A percentile compares a stretch with the other conserved stretches of the same genome.
phyloP scores from a whole-genome alignment of 2,888 invertebrate genomes.

The Coremacera marginata region DNA sequence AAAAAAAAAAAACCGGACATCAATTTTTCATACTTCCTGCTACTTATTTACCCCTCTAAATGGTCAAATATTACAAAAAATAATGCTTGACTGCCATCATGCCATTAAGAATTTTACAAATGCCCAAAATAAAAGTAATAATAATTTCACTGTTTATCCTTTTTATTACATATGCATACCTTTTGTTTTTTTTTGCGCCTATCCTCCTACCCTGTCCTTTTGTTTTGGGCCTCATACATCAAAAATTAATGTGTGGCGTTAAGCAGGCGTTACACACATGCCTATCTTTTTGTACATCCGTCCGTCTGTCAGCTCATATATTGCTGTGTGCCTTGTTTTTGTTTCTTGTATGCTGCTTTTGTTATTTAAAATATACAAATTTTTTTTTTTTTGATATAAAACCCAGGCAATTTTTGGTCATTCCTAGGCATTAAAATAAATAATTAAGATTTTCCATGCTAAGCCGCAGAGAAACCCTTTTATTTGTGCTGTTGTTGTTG shows the following conservation, averaged over 20 bases:
- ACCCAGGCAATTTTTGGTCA: constrained; percentile 23
- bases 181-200: constrained; percentile 13
- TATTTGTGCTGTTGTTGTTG: constrained; percentile 7
- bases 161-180: constrained; percentile 32
- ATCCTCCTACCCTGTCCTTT: neutral
- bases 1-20: neutral
- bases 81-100: constrained; percentile 22
- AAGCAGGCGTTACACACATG: constrained; percentile 12
- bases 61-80: neutral
- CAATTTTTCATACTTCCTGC: neutral
- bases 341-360: neutral
- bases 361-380: constrained; percentile 9
- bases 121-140: constrained; percentile 16
- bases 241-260: constrained; percentile 28
- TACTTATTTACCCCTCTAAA: neutral
- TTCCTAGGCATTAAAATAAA: constrained; percentile 36
- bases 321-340: neutral
- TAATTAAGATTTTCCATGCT: constrained; percentile 31
- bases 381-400: neutral
- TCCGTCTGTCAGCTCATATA: no score
- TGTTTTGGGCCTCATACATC: constrained; percentile 13
- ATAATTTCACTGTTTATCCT: constrained; percentile 26
- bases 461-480: constrained; percentile 24
- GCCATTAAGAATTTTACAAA: constrained; percentile 17
- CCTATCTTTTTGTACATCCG: neutral